phyloP scores from a whole-genome alignment of 2,888 invertebrate species.

The Hemicrepidius hirtus region DNA sequence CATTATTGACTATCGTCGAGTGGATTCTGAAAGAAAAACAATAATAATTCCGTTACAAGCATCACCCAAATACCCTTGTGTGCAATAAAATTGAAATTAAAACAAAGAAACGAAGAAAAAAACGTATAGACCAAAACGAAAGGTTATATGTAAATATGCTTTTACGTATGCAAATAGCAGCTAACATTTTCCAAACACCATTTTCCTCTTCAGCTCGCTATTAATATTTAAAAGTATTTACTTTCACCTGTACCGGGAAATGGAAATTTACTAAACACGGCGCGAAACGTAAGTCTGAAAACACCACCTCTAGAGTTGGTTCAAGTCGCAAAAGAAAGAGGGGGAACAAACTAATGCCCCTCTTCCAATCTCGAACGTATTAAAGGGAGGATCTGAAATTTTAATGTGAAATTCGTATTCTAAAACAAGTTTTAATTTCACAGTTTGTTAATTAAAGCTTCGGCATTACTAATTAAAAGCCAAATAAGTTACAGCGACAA shows the following conservation, averaged over 20 bases:
- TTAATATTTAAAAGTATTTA: conserved; percentile 45
- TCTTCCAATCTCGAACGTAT: conserved; percentile 1
- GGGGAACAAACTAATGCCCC: conserved; percentile 3
- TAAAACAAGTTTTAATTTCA: conserved; percentile 31
- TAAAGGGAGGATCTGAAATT: conserved; percentile 12
- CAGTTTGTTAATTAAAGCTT: conserved; percentile 27
- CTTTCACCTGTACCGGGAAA: conserved; percentile 31
- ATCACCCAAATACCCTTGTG: background rate
- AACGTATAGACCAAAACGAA: conserved; percentile 8
- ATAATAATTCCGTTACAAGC: background rate
- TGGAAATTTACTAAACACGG: conserved; percentile 31
- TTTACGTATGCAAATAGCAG: conserved; percentile 38
- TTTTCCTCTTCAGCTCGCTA: conserved; percentile 38
- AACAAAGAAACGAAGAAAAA: conserved; percentile 12
- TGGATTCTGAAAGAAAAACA: too few relatives aligned
- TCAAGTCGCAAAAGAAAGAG: conserved; percentile 2
- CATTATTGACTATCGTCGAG: too few relatives aligned
- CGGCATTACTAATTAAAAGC: conserved; percentile 20
- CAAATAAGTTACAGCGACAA: conserved; percentile 21
- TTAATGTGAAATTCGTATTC: conserved; percentile 20
- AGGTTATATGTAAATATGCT: conserved; percentile 33
- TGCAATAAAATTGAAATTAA: conserved; percentile 9
- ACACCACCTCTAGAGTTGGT: background rate
- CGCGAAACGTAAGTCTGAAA: conserved; percentile 8
- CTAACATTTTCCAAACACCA: conserved; percentile 40